A percentile compares a stretch with the other conserved stretches of the same genome.
Evolutionary conservation across 2,797 vertebrate species (phyloP).

Genomic region (Hylomyscus alleni): DNA sequence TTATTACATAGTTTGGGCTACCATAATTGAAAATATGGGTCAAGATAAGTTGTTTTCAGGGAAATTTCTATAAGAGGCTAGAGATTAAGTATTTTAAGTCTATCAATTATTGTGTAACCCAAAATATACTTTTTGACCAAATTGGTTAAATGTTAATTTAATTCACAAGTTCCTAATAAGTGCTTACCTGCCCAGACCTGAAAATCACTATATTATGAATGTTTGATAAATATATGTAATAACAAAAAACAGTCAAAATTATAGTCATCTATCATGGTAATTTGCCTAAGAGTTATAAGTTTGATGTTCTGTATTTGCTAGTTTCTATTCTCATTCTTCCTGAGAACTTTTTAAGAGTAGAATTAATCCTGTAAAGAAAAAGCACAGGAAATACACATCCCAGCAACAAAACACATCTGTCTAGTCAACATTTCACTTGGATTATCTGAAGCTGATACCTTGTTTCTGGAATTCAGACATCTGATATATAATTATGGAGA

Average conservation of each 20-base stretch:
- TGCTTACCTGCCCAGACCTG: background rate
- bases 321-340: constrained; percentile 59
- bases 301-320: background rate
- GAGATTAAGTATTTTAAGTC: background rate
- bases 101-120: background rate
- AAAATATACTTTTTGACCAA: background rate
- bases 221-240: constrained; percentile 12
- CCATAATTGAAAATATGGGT: background rate
- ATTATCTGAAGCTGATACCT: constrained; percentile 59
- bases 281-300: constrained; percentile 61
- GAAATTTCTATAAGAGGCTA: background rate
- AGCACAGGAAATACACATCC: constrained; percentile 29
- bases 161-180: constrained; percentile 16
- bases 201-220: constrained; percentile 11
- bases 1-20: background rate
- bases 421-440: constrained; percentile 66
- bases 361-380: constrained; percentile 29
- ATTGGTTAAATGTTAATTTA: background rate
- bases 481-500: constrained; percentile 75
- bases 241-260: constrained; percentile 5
- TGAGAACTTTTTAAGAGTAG: background rate
- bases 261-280: background rate
- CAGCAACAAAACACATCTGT: constrained; percentile 44
- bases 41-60: background rate
- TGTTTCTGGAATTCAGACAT: constrained; percentile 57